Evolutionary conservation across 2,888 invertebrate genomes (phyloP), one percentile per base, ranked within the genome.

Genomic region (Drosophila falleni): DNA sequence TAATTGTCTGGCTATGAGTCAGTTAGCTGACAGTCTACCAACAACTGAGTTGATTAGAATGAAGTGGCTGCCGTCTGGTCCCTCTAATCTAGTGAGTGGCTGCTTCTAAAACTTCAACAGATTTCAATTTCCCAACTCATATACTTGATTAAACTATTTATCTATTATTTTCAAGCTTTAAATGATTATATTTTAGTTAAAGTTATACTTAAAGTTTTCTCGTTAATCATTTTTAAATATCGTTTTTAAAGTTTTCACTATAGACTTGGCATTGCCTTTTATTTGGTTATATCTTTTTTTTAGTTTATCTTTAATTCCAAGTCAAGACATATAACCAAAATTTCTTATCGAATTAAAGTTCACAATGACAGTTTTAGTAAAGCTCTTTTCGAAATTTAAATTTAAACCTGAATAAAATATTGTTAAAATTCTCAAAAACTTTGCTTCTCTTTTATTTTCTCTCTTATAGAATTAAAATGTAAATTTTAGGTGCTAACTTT

Each of bases 1-100:
- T 79, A 77, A 79, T 77, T 77, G 77, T 77, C 76, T 67, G 59
- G 23, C 74, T 63, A 62, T 55, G 72, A 82, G 61, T 80, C 68
- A 83, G 78, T 78, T 65, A 80, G 65, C 70, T 71, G 70, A 46
- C 60, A 68, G 77, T 66, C 67, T 51, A 60, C 56, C 60, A 55
- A 62, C 74, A 79, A 70, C 72, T 80, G 63, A 81, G 63, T 81
- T 84, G 81, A 81, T 84, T 84, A 81, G 67, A 84, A 74, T 74
- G 70, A 71, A 79, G 68, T 79, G 78, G 26, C 68, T 63, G 63
- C 47, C 50, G 71, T 61, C 74, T 73, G 56, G 56, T 58, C 35
- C 49, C n/a, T 41, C 61, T 54, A 50, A 62, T 62, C 61, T 54
- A 54, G 16, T 54, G 26, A 46, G 44, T 62, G 39, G 29, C 19